These are phyloP conservation scores for Lasioglossum baleicum DNA, from an alignment of 1,140 invertebrate genomes.

Conservation along the genomic window DNA sequence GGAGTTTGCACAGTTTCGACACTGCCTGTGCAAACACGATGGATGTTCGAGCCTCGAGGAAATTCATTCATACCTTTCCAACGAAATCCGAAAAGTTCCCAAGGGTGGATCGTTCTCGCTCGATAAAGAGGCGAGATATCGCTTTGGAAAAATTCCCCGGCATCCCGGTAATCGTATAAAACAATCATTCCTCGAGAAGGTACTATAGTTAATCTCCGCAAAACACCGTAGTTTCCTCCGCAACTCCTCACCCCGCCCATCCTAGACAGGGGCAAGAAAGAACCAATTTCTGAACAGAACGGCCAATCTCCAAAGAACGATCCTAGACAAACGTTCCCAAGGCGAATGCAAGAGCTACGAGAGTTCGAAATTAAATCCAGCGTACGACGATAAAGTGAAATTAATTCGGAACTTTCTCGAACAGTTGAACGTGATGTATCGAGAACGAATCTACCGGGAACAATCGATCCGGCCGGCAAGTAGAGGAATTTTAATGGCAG, in stretches of 20 bases:
- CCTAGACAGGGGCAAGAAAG: slow-evolving; percentile 1
- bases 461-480: slow-evolving; percentile 19
- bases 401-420: slow-evolving; percentile 23
- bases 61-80: no score
- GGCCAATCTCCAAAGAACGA: no score
- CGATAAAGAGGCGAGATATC: no score
- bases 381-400: no score
- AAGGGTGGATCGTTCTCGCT: no score
- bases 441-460: neutral
- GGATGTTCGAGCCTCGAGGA: no score
- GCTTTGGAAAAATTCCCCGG: no score
- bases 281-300: slow-evolving; percentile 29
- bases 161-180: no score
- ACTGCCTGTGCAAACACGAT: neutral
- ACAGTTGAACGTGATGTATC: neutral
- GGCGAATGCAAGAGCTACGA: slow-evolving; percentile 16
- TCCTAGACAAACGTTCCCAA: slow-evolving; percentile 16
- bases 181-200: no score
- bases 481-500: slow-evolving; percentile 61
- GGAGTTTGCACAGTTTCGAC: neutral
- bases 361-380: slow-evolving; percentile 41
- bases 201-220: no score
- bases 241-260: neutral
- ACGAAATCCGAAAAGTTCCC: no score
- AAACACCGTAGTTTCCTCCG: neutral